A percentile compares a stretch with the other conserved stretches of the same genome.
phyloP scores from a whole-genome alignment of 2,888 invertebrate species.

The Sthenelais limicola region DNA sequence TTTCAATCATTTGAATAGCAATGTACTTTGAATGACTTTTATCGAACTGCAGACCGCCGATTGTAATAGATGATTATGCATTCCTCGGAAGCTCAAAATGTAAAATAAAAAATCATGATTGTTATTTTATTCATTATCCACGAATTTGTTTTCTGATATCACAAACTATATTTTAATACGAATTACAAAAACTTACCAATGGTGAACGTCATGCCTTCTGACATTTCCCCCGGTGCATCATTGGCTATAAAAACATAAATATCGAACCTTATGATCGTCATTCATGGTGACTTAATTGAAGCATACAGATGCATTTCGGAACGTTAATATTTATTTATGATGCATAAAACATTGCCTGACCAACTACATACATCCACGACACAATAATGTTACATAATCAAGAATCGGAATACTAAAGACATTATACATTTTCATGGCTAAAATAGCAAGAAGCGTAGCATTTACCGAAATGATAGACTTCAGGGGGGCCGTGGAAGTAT shows the following conservation, averaged over 20 bases:
- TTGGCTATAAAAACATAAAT: conserved; percentile 44
- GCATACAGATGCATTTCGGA: background rate
- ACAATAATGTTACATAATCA: too few relatives aligned
- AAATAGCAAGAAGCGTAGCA: background rate
- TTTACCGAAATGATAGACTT: conserved; percentile 83
- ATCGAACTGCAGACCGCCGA: too few relatives aligned
- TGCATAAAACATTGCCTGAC: too few relatives aligned
- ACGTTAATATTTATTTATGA: background rate
- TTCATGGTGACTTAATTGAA: background rate
- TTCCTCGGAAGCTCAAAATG: too few relatives aligned
- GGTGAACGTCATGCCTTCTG: conserved; percentile 93
- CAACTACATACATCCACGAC: too few relatives aligned
- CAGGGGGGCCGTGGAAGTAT: conserved; percentile 94
- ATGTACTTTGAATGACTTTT: too few relatives aligned
- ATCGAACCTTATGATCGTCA: background rate
- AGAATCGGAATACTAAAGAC: background rate
- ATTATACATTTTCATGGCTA: background rate
- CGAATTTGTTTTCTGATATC: too few relatives aligned
- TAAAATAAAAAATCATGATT: too few relatives aligned
- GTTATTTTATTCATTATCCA: too few relatives aligned
- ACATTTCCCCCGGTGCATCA: conserved; percentile 76
- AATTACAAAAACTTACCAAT: conserved; percentile 78
- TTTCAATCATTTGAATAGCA: too few relatives aligned
- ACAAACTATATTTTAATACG: too few relatives aligned
- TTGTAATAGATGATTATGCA: too few relatives aligned